Conservation (phyloP, 1,140 invertebrate species). For the Drosophila mojavensis region DNA sequence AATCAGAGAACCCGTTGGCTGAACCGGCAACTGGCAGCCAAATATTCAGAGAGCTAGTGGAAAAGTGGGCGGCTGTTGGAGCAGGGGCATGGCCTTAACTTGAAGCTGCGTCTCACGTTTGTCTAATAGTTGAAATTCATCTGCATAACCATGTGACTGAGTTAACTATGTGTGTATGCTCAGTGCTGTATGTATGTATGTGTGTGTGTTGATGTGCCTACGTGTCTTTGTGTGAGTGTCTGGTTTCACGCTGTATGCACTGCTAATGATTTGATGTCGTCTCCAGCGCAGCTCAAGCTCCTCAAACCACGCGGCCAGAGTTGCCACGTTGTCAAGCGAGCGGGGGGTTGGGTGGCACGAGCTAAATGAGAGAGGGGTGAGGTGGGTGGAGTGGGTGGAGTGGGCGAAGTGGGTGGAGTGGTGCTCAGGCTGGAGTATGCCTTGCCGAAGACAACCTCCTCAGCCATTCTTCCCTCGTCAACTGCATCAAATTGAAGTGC, state of each 20-base stretch:
- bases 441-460: too few relatives aligned
- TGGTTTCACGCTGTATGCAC: slow-evolving; percentile 77
- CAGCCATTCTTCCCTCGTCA: not conserved
- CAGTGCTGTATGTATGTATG: slow-evolving; percentile 35
- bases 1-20: not conserved
- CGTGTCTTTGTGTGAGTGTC: slow-evolving; percentile 43
- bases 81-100: slow-evolving; percentile 17
- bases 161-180: slow-evolving; percentile 31
- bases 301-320: not conserved
- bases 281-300: slow-evolving; percentile 26
- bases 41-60: slow-evolving; percentile 14
- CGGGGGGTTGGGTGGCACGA: too few relatives aligned
- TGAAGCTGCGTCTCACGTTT: slow-evolving; percentile 6
- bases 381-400: too few relatives aligned
- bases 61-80: not conserved
- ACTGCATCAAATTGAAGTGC: slow-evolving; percentile 19
- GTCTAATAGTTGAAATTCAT: slow-evolving; percentile 78
- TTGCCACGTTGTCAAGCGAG: slow-evolving; percentile 19
- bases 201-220: slow-evolving; percentile 24
- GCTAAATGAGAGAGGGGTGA: not conserved
- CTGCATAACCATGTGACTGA: slow-evolving; percentile 32
- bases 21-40: not conserved
- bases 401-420: too few relatives aligned
- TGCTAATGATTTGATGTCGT: slow-evolving; percentile 78
- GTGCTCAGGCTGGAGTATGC: not conserved